Conservation (phyloP, 2,113 vertebrate species). For the Lepidothrix coronata region DNA sequence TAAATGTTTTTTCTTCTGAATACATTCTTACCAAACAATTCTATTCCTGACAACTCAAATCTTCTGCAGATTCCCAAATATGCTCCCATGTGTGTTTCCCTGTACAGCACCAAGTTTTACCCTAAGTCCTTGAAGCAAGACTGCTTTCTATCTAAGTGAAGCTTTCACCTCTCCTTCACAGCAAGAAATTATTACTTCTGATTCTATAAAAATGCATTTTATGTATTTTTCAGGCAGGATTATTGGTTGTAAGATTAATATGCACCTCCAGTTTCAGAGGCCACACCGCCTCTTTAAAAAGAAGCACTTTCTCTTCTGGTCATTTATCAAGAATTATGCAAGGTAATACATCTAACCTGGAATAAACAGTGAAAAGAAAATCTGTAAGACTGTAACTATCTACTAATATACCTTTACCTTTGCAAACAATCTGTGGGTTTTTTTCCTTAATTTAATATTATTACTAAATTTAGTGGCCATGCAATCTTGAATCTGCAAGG, state of each 20-base stretch:
- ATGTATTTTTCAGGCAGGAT: slow-evolving; percentile 14
- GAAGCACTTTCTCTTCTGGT: not conserved
- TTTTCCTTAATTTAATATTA: not conserved
- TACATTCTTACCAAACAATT: not conserved
- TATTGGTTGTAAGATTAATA: slow-evolving; percentile 46
- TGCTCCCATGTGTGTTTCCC: not conserved
- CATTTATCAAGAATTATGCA: not conserved
- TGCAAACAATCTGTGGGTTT: not conserved
- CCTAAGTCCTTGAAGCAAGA: not conserved
- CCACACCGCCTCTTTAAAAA: not conserved
- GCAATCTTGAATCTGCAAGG: not conserved
- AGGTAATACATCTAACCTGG: not conserved
- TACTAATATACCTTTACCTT: not conserved
- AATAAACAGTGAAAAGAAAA: not conserved
- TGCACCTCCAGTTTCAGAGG: not conserved
- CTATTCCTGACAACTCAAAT: not conserved
- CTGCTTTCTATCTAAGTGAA: not conserved
- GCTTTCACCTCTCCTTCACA: slow-evolving; percentile 12
- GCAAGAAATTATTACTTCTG: not conserved
- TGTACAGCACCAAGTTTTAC: not conserved
- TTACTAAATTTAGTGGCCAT: not conserved
- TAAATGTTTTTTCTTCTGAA: not conserved
- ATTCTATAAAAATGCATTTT: slow-evolving; percentile 28
- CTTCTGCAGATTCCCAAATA: not conserved
- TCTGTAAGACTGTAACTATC: not conserved